Evolutionary conservation across 1,140 invertebrate genomes (phyloP).

Genomic region (Pseudoatta argentina): DNA sequence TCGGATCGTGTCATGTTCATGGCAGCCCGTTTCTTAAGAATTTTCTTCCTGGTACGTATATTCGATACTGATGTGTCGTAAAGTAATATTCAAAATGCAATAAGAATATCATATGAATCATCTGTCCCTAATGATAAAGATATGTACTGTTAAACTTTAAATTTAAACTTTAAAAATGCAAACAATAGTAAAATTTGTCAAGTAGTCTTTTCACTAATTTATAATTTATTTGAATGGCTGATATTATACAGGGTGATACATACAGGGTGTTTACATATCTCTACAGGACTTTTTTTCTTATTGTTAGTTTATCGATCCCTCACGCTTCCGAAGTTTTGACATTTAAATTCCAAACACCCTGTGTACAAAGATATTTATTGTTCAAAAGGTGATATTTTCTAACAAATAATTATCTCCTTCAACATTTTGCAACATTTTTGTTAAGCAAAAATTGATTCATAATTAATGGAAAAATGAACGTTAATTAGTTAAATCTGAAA

Average conservation of each 20-base stretch:
- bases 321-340: no score
- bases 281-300: no score
- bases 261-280: no score
- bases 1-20: conserved; percentile 90
- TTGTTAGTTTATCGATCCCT: no score
- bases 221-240: not conserved
- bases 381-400: not conserved
- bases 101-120: not conserved
- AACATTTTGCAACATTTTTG: not conserved
- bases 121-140: not conserved
- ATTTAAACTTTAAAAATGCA: not conserved
- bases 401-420: not conserved
- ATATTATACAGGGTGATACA: not conserved
- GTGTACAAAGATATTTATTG: not conserved
- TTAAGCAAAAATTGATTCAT: not conserved
- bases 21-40: conserved; percentile 90
- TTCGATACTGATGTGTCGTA: not conserved
- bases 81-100: conserved; percentile 1
- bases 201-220: not conserved
- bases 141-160: no score
- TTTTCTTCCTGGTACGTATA: conserved; percentile 88
- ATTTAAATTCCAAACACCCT: no score
- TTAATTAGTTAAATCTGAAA: not conserved
- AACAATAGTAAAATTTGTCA: not conserved
- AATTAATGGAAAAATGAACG: not conserved